Conservation (phyloP, 1,140 invertebrate species). For the Sinonovacula constricta region DNA sequence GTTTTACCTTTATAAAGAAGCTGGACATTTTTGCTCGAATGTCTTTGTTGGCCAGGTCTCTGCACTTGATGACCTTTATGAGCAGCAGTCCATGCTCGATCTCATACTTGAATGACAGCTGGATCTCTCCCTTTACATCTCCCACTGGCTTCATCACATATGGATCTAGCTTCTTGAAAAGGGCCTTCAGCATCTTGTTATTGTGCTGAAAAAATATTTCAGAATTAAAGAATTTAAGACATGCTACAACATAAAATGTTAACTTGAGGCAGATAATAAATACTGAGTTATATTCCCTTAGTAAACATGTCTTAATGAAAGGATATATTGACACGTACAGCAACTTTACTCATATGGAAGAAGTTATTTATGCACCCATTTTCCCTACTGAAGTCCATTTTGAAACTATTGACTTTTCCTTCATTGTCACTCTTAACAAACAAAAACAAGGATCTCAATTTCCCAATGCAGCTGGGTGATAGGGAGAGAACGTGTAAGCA, state of each 20-base stretch:
- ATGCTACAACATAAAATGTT: too few species aligned
- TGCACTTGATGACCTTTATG: constrained; percentile 73
- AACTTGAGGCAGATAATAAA: too few species aligned
- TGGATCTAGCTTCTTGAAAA: constrained; percentile 75
- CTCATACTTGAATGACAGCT: constrained; percentile 76
- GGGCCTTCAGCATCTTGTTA: constrained; percentile 69
- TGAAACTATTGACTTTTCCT: too few species aligned
- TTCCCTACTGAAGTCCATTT: background rate
- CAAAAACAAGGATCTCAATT: too few species aligned
- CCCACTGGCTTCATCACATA: constrained; percentile 62
- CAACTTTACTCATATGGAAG: too few species aligned
- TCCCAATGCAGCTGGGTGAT: too few species aligned
- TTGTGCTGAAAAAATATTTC: constrained; percentile 71
- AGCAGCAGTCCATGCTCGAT: constrained; percentile 63
- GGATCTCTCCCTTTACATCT: constrained; percentile 67
- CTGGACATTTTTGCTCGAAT: constrained; percentile 68
- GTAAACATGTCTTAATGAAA: too few species aligned
- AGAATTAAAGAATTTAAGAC: too few species aligned
- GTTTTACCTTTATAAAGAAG: constrained; percentile 73
- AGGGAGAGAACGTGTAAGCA: too few species aligned
- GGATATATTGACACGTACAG: too few species aligned
- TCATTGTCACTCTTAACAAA: too few species aligned
- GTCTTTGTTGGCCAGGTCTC: constrained; percentile 65
- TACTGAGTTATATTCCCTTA: too few species aligned
- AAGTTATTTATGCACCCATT: background rate